Base-by-base conservation (phyloP, 2,888 invertebrate genomes). In the Pyrocoelia pectoralis region DNA sequence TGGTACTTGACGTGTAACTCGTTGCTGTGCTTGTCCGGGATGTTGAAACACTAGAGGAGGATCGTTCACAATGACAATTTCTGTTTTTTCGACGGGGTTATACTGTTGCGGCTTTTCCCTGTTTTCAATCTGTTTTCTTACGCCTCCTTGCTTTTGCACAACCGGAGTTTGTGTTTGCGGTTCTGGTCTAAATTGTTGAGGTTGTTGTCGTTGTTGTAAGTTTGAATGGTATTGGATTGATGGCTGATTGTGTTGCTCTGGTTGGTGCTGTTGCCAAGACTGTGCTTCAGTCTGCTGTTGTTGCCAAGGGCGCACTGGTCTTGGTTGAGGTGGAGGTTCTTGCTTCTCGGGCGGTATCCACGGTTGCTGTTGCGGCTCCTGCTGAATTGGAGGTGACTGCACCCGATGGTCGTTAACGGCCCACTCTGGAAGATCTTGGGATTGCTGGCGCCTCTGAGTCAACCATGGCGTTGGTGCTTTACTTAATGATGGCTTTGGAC, bases 391-490 rank as follows among this genome's bases (percentile, higher is more conserved):
- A 8, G 65, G 55, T 10, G 56, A 38, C 13, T 68, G 55, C 1
- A 62, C 56, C n/a, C 56, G 50, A 61, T 74, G 57, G 49, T 74
- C 77, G 18, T 72, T 74, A 59, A 72, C 77, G n/a, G 78, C 85
- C 83, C 87, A 86, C 43, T 84, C 79, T 1, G 86, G 86, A 6
- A 83, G 70, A 41, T 84, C 83, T 52, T 83, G 82, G 65, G 83
- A 83, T 50, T 82, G 76, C 57, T 79, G 79, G 43, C 74, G 76
- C 12, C 77, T 77, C 46, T 79, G 79, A 40, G 77, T 79, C 73
- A 85, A 80, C 88, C 88, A 88, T 0, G 88, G 87, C 41, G 85
- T 86, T 0, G 87, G 87, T 0, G 87, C 85, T 73, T 87, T 86
- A 57, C 84, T 83, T 48, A 87, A 73, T 2, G 82, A 82, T 1